A percentile compares a stretch with the other conserved stretches of the same genome.
Conservation (phyloP, 1,140 invertebrate genomes). For the Bombus huntii region DNA sequence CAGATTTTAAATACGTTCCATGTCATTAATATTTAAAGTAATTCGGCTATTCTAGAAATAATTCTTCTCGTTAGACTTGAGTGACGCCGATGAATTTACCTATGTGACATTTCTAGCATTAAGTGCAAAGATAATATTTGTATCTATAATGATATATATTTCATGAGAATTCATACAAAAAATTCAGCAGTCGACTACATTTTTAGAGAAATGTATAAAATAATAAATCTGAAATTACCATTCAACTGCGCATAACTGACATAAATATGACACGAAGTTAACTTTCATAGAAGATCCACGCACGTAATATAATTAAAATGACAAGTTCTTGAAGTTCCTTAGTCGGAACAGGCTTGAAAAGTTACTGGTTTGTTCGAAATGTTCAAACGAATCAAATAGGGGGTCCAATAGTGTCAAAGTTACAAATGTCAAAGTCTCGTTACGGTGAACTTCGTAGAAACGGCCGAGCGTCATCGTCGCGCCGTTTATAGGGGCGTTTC, state of each 20-base stretch:
- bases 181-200: too few relatives aligned
- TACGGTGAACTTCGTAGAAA: conserved; percentile 8
- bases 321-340: not conserved
- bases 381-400: conserved; percentile 6
- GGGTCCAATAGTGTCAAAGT: conserved; percentile 16
- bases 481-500: not conserved
- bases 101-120: too few relatives aligned
- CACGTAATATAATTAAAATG: not conserved
- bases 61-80: not conserved
- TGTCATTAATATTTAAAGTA: not conserved
- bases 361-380: not conserved
- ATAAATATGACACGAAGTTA: too few relatives aligned
- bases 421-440: conserved; percentile 22
- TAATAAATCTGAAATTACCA: too few relatives aligned
- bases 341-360: not conserved
- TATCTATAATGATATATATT: too few relatives aligned
- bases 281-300: not conserved
- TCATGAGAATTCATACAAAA: too few relatives aligned
- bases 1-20: not conserved
- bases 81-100: not conserved
- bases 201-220: not conserved
- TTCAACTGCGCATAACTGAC: not conserved
- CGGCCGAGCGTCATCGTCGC: not conserved
- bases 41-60: too few relatives aligned
- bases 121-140: too few relatives aligned